phyloP scores from a whole-genome alignment of 2,888 invertebrate species.

The Neoaliturus tenellus region DNA sequence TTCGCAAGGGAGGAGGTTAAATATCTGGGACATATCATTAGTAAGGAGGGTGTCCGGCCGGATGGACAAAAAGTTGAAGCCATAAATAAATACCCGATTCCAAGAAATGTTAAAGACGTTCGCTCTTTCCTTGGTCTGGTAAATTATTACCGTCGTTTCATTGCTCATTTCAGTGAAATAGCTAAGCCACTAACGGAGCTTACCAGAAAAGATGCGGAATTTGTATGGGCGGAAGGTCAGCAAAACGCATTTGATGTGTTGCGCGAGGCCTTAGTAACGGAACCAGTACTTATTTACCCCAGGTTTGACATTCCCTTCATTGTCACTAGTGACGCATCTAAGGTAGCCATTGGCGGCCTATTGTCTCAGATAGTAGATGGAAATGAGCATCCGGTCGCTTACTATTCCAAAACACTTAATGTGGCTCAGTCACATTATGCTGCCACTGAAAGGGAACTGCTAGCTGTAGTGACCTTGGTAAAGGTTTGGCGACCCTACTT shows the following conservation, averaged over 20 bases:
- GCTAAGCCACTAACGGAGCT: conserved; percentile 47
- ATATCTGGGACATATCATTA: conserved; percentile 23
- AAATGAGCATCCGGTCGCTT: not conserved
- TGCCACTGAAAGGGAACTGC: not conserved
- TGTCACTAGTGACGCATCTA: conserved; percentile 53
- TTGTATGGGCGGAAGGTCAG: conserved; percentile 51
- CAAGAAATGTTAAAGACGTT: conserved; percentile 26
- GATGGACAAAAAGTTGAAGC: conserved; percentile 16
- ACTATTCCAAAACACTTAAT: not conserved
- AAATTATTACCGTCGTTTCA: conserved; percentile 35
- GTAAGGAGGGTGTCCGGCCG: not conserved
- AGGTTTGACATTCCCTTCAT: too few relatives aligned
- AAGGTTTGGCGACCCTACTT: not conserved
- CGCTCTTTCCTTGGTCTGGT: conserved; percentile 9
- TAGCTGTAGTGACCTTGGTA: not conserved
- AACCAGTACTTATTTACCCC: too few relatives aligned
- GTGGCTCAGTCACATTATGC: not conserved
- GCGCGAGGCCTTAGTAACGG: too few relatives aligned
- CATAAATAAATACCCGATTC: not conserved
- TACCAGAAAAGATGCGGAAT: not conserved
- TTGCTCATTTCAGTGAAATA: conserved; percentile 24
- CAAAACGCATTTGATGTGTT: conserved; percentile 15
- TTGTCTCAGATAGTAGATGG: not conserved
- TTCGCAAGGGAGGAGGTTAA: not conserved
- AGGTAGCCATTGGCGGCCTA: conserved; percentile 12